A percentile compares a stretch with the other conserved stretches of the same genome.
Evolutionary conservation across 64 coral and sea anemone genomes (phyloP).

Genomic region (Anthopleura sola): DNA sequence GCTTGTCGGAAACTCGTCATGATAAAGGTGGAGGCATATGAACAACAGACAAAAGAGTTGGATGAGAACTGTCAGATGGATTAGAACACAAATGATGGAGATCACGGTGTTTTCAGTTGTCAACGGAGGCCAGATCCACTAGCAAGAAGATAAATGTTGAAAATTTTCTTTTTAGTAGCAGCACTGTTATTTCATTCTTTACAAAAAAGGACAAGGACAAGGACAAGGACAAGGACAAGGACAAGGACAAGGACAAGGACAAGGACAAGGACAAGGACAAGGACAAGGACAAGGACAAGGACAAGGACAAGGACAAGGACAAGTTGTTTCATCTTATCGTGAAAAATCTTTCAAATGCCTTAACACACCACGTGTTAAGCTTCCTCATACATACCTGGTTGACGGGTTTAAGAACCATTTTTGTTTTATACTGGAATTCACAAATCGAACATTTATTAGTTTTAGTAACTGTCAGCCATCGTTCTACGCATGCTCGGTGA

Average conservation of each 20-base stretch:
- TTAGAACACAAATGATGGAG: not conserved
- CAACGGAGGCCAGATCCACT: not conserved
- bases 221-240: too few relatives aligned
- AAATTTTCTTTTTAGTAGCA: too few relatives aligned
- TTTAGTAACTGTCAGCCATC: conserved; percentile 25
- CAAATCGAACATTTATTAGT: conserved; percentile 34
- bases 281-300: too few relatives aligned
- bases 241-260: too few relatives aligned
- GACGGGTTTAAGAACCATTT: conserved; percentile 27
- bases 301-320: too few relatives aligned
- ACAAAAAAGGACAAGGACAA: too few relatives aligned
- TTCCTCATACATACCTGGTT: conserved; percentile 3
- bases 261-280: too few relatives aligned
- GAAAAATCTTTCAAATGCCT: too few relatives aligned
- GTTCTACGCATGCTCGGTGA: conserved; percentile 32
- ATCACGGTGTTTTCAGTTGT: not conserved
- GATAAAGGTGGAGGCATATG: not conserved
- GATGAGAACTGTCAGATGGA: not conserved
- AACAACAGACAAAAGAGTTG: not conserved
- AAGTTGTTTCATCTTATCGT: too few relatives aligned
- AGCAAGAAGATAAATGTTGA: not conserved
- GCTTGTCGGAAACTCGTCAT: not conserved
- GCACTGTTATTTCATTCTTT: too few relatives aligned
- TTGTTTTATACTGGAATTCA: conserved; percentile 42
- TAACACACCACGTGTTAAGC: not conserved